Evolutionary conservation across 2,888 invertebrate genomes (phyloP), one percentile per base, ranked within the genome.

Genomic region (Caenorhabditis plicata): DNA sequence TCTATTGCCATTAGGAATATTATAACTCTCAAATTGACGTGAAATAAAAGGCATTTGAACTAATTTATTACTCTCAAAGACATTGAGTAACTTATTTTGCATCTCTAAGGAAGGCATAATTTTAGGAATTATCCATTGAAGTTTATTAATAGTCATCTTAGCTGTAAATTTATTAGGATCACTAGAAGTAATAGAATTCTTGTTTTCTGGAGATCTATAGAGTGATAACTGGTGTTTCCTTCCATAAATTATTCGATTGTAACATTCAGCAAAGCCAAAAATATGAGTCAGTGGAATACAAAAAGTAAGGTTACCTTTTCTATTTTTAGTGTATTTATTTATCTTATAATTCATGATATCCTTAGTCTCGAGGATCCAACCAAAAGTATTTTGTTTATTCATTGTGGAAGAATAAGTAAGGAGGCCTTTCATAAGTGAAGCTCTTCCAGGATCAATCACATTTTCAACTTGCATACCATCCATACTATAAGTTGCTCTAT

Each of bases 51-150:
- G 68, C 50, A 64, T 69, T 47, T 33, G 66, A 58, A 68, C 22
- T 3, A 55, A 35, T 51, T 68, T 69, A 40, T 48, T 67, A 42
- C 53, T 55, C 22, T 68, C 70, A 51, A 68, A 47, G 4, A 58
- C 29, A 42, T 70, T 68, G 9, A 68, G 35, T 11, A 68, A 41
- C 38, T 68, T 71, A 35, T 66, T 68, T 64, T 68, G 65, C 69
- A 71, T 68, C 50, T 68, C 69, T 5, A 68, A 46, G 38, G 46
- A 50, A 44, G 70, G 70, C 19, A 68, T 55, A 50, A 70, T 70
- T 32, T 71, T 71, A 27, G 70, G 70, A 48, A 71, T 60, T n/a
- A 69, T 69, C 69, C 69, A 69, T 52, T 71, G 71, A 11, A 69
- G 40, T 39, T 71, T 71, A 17, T 68, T 71, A 26, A 68, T 68